A percentile compares a stretch with the other conserved stretches of the same genome.
phyloP scores from a whole-genome alignment of 2,113 vertebrate species.

The Puma concolor region DNA sequence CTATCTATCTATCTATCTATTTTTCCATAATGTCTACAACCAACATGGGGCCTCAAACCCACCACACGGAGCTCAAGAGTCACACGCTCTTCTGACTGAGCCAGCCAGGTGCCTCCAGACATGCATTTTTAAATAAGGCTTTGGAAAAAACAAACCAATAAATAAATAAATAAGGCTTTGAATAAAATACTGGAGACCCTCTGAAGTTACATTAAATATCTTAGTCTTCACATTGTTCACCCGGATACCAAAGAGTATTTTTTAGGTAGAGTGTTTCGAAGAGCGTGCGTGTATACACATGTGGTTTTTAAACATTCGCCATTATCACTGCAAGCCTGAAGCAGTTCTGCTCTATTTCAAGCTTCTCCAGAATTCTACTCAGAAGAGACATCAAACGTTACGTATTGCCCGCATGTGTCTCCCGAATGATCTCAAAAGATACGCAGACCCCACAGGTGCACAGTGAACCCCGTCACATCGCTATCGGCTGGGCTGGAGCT shows the following conservation, averaged over 20 bases:
- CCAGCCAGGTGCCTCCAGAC: not conserved
- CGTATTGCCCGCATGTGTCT: not conserved
- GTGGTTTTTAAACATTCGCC: not conserved
- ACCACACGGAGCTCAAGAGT: not conserved
- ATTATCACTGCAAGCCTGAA: not conserved
- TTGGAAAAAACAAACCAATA: not conserved
- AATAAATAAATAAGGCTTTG: not conserved
- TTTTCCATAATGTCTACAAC: not conserved
- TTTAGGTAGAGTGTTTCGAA: conserved; percentile 4
- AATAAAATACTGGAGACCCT: conserved; percentile 14
- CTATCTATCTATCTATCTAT: too few species aligned
- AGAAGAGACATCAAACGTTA: not conserved
- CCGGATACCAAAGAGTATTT: not conserved
- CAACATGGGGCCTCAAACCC: not conserved
- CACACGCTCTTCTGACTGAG: not conserved
- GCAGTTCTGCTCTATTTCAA: not conserved
- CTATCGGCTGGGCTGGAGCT: not conserved
- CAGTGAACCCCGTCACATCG: not conserved
- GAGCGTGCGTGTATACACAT: not conserved
- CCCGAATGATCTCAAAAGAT: not conserved
- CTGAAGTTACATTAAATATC: conserved; percentile 42
- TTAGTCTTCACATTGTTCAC: not conserved
- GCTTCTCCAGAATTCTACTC: not conserved
- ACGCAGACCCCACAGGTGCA: not conserved
- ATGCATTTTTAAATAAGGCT: conserved; percentile 6